phyloP scores from a whole-genome alignment of 2,888 invertebrate genomes.

The Liodrosophila aerea region DNA sequence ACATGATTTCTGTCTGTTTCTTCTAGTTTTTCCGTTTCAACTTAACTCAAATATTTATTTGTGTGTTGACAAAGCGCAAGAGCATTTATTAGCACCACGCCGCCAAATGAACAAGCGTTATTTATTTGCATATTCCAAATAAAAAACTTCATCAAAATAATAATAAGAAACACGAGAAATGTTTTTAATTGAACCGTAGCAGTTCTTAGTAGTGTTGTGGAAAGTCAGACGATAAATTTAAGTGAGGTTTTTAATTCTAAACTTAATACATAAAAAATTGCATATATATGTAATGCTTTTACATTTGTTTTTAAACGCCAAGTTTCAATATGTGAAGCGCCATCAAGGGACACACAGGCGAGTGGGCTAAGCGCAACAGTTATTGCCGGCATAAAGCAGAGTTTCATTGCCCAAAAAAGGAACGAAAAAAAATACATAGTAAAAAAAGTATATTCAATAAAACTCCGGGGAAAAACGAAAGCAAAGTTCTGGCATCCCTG shows the following conservation, averaged over 20 bases:
- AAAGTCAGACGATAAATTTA: too few relatives aligned
- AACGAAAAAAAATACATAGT: too few relatives aligned
- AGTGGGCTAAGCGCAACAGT: slow-evolving; percentile 42
- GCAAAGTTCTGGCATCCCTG: not conserved
- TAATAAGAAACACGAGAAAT: too few relatives aligned
- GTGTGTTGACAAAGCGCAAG: slow-evolving; percentile 30
- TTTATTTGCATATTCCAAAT: slow-evolving; percentile 17
- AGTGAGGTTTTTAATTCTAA: too few relatives aligned
- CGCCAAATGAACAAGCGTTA: slow-evolving; percentile 38
- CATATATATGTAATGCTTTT: too few relatives aligned
- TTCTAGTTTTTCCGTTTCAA: slow-evolving; percentile 17
- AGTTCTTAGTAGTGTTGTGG: too few relatives aligned
- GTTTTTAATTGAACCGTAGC: too few relatives aligned
- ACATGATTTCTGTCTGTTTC: slow-evolving; percentile 19
- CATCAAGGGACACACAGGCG: not conserved
- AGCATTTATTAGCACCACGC: slow-evolving; percentile 61
- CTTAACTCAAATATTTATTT: slow-evolving; percentile 30
- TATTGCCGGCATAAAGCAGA: slow-evolving; percentile 23
- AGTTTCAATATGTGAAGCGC: too few relatives aligned
- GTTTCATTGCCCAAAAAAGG: not conserved
- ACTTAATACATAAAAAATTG: too few relatives aligned
- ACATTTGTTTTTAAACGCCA: too few relatives aligned
- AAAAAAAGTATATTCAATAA: slow-evolving; percentile 10
- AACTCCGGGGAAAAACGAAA: not conserved
- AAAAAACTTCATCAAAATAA: not conserved